phyloP scores from a whole-genome alignment of 1,140 invertebrate species.

The Euschistus heros region DNA sequence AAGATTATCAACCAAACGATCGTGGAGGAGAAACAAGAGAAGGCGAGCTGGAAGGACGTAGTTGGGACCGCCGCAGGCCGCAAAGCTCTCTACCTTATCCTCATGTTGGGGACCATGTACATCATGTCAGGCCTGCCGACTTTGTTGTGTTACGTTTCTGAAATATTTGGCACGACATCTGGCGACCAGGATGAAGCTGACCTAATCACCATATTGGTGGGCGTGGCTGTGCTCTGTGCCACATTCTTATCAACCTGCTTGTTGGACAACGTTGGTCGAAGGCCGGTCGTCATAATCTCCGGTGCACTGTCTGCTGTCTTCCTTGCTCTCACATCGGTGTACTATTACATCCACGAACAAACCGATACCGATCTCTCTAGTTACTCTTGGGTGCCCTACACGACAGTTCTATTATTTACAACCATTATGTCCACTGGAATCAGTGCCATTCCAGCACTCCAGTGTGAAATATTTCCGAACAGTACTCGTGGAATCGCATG shows the following conservation, averaged over 20 bases:
- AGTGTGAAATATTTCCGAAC: conserved; percentile 27
- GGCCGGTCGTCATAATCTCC: conserved; percentile 43
- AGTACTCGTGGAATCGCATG: conserved; percentile 27
- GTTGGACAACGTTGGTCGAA: conserved; percentile 39
- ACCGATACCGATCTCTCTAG: neutral
- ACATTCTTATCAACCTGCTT: conserved; percentile 37
- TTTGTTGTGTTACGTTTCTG: conserved; percentile 27
- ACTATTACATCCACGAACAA: conserved; percentile 19
- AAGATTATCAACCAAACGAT: conserved; percentile 1
- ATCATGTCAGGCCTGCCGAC: conserved; percentile 30
- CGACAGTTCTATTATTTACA: neutral
- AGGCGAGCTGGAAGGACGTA: conserved; percentile 25
- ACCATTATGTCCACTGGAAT: conserved; percentile 16
- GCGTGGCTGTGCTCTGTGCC: conserved; percentile 33
- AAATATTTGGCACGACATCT: conserved; percentile 25
- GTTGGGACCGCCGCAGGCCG: conserved; percentile 26
- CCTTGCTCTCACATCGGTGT: conserved; percentile 20
- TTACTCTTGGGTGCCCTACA: conserved; percentile 14
- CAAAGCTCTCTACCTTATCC: conserved; percentile 28
- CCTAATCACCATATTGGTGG: conserved; percentile 27
- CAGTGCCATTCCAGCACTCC: conserved; percentile 26
- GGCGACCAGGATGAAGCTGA: conserved; percentile 16
- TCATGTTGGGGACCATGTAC: conserved; percentile 27
- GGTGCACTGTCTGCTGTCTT: conserved; percentile 20
- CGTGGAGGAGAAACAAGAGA: neutral